These are phyloP conservation scores for Atta texana DNA, from an alignment of 1,140 invertebrate genomes.

Conservation along the genomic window DNA sequence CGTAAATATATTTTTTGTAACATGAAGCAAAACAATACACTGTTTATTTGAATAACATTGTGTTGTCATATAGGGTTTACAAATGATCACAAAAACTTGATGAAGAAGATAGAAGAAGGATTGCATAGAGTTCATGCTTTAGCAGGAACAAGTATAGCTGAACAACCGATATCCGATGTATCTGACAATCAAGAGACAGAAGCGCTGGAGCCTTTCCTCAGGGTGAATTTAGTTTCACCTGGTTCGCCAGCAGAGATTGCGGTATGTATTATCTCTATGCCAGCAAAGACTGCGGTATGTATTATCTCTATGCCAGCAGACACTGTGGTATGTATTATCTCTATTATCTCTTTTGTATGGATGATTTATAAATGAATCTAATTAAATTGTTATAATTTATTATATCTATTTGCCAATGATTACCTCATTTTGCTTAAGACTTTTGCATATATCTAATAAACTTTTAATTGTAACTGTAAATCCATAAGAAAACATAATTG, in stretches of 20 bases:
- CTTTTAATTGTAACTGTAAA: no score
- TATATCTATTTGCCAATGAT: background rate
- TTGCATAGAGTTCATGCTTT: constrained; percentile 88
- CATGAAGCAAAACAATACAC: background rate
- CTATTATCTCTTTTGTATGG: background rate
- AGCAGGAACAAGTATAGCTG: constrained; percentile 32
- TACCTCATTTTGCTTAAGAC: constrained; percentile 27
- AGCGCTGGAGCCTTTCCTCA: constrained; percentile 88
- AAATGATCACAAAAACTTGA: constrained; percentile 95
- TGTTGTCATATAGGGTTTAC: constrained; percentile 89
- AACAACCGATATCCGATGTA: constrained; percentile 43
- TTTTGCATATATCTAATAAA: no score
- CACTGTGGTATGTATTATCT: constrained; percentile 88
- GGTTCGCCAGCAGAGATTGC: constrained; percentile 94
- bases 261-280: constrained; percentile 86
- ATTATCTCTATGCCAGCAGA: constrained; percentile 70
- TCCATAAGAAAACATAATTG: no score
- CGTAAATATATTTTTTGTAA: constrained; percentile 80
- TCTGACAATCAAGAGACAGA: constrained; percentile 58
- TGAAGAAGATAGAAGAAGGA: constrained; percentile 93
- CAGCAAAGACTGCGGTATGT: constrained; percentile 91
- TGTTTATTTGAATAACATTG: constrained; percentile 5
- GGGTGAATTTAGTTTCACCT: constrained; percentile 90
- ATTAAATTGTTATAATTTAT: background rate
- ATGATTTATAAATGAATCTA: background rate